These are phyloP conservation scores for Marmota monax DNA, from an alignment of 2,113 vertebrate genomes.

Conservation along the genomic window DNA sequence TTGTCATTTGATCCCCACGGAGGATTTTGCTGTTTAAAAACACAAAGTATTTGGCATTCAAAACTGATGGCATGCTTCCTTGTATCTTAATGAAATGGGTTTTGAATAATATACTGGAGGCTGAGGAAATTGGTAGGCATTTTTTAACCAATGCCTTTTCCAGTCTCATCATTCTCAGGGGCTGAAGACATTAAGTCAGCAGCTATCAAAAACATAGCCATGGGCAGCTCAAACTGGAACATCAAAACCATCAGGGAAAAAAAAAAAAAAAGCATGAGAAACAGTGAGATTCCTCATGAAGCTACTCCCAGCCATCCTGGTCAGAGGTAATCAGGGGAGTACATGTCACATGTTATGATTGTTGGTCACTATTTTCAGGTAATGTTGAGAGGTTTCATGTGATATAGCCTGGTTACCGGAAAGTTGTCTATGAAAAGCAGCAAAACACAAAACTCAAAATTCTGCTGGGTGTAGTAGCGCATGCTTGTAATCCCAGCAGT, in stretches of 20 bases:
- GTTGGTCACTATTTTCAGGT: neutral
- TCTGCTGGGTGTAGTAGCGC: too few relatives aligned
- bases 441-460: neutral
- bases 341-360: neutral
- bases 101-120: conserved; percentile 36
- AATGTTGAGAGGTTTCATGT: neutral
- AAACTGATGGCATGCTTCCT: conserved; percentile 48
- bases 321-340: neutral
- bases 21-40: conserved; percentile 1
- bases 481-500: too few relatives aligned
- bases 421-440: neutral
- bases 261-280: conserved; percentile 1
- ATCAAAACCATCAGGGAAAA: neutral
- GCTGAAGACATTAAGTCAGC: neutral
- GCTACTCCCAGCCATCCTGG: neutral
- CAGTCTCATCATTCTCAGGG: neutral
- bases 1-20: neutral
- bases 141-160: neutral
- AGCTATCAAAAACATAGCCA: neutral
- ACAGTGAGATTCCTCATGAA: neutral
- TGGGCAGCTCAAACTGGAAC: neutral
- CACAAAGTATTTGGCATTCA: conserved; percentile 45
- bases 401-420: neutral
- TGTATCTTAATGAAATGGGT: conserved; percentile 19
- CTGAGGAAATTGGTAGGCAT: neutral